Base-by-base conservation (phyloP, 1,140 invertebrate species). In the Drosophila neocordata region DNA sequence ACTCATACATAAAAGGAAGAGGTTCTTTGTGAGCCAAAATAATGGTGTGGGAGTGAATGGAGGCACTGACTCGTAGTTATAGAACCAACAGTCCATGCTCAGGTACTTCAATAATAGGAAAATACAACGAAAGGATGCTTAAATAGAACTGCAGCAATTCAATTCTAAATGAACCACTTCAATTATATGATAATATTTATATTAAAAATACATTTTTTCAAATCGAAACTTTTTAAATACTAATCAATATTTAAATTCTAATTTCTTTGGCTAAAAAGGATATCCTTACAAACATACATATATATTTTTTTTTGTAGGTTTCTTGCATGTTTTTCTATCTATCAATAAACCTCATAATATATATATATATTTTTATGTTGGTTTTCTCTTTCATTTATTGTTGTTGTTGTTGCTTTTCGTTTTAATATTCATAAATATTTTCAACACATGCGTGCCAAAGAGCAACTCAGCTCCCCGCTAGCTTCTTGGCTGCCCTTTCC, bases 371-470 rank as follows among this genome's bases (percentile, higher is more conserved):
- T 6, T 20, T 2, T 18, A 44, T 44, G n/a, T 41, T 34, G 31
- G 6, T 34, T 34, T 34, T 34, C 6, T 6, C 31, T 13, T 41
- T 41, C 22, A 0, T 44, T 8, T 44, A 15, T 44, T 44, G 13
- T 7, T 18, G 22, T 24, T 24, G 22, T 24, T 44, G 41, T 9
- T 44, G 13, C 27, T 58, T 31, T 44, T 44, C 24, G 11, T 0
- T 64, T 61, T 62, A 66, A 77, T 73, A 78, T 81, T 82, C 79
- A 81, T 82, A 69, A 77, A 73, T 81, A 60, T 60, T 66, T 82
- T 74, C 62, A 73, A 69, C 58, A 73, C 78, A 80, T 57, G 66
- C 58, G 55, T 69, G 64, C 52, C 37, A 52, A 57, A 38, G 15
- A 58, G 12, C 12, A 38, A 7, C 56, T 22, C 48, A 37, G 18